Percentiles rank a stretch among this genome's conserved stretches.
Conservation (phyloP, 2,888 invertebrate species). For the Zele albiditarsus region DNA sequence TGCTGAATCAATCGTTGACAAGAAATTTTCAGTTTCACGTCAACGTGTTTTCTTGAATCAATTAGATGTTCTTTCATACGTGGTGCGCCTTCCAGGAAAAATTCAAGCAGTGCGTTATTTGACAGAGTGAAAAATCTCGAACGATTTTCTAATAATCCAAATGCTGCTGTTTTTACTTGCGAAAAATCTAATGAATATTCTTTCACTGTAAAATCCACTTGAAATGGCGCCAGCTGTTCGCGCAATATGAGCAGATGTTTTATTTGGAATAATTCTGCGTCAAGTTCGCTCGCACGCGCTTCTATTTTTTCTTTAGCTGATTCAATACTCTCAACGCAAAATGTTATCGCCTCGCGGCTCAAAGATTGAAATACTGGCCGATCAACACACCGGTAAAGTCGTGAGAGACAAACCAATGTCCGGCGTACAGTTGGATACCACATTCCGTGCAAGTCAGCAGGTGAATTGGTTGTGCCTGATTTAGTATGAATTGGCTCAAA, state of each 20-base stretch:
- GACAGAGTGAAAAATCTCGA: conserved; percentile 86
- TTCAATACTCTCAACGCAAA: conserved; percentile 93
- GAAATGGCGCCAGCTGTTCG: conserved; percentile 98
- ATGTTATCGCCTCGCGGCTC: conserved; percentile 94
- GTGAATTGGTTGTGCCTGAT: conserved; percentile 78
- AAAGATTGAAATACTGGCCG: conserved; percentile 96
- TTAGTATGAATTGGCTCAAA: conserved; percentile 66
- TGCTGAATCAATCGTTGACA: conserved; percentile 92
- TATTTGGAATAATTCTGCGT: conserved; percentile 97
- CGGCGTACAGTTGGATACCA: conserved; percentile 99
- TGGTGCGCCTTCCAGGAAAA: conserved; percentile 93
- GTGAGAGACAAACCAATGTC: conserved; percentile 94
- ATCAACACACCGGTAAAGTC: conserved; percentile 94
- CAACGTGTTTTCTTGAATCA: conserved; percentile 97
- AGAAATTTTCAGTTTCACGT: conserved; percentile 89
- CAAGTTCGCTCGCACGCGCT: conserved; percentile 84
- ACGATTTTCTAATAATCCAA: conserved; percentile 83
- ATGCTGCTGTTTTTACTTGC: conserved; percentile 90
- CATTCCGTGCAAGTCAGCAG: conserved; percentile 98
- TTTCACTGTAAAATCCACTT: conserved; percentile 93
- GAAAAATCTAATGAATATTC: conserved; percentile 96
- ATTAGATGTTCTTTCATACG: conserved; percentile 92
- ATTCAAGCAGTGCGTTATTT: conserved; percentile 94
- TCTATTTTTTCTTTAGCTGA: conserved; percentile 87
- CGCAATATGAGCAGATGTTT: conserved; percentile 97